Evolutionary conservation across 2,113 vertebrate species (phyloP), one percentile per base, ranked within the genome.

Genomic region (Tetrax tetrax): DNA sequence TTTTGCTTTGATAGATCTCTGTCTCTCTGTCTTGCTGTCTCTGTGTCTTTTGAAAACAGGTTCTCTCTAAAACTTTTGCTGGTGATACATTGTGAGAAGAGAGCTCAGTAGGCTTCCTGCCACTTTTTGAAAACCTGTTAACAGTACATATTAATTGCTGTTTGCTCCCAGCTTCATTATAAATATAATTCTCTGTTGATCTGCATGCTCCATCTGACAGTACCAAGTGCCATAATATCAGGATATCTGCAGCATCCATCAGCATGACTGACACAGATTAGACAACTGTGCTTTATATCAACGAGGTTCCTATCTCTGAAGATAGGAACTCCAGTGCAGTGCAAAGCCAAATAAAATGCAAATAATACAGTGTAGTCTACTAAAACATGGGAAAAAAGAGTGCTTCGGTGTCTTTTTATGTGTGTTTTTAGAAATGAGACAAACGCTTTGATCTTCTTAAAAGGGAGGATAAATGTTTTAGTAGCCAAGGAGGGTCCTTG

Each of bases 91-190:
- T 85, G 20, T 50, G 66, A 88, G 71, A 81, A 75, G 43, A 75
- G 35, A 89, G 35, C 28, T 89, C 47, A 41, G 31, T 56, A 93
- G 50, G 35, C 75, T 89, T 87, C 31, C 57, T 81, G 43, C 19
- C 77, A 87, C 41, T 84, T 90, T 81, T 81, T 81, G 77, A 92
- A 95, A 88, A 60, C 23, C 24, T 76, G 45, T 87, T 92, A 93
- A 70, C 51, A 75, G 65, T n/a, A 84, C 29, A 27, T 65, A 79
- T 74, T 81, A 94, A 79, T 91, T 95, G 47, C 37, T 0, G 0
- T 87, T 96, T 91, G 13, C 82, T 89, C 64, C 9, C 37, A 60
- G 0, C 25, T 92, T 91, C 28, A 14, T 76, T 82, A 74, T 37
- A 88, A 79, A 79, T 93, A 86, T 53, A 70, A 84, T 79, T 75